Evolutionary conservation across 2,797 vertebrate genomes (phyloP).

Genomic region (Galaxias olidus): DNA sequence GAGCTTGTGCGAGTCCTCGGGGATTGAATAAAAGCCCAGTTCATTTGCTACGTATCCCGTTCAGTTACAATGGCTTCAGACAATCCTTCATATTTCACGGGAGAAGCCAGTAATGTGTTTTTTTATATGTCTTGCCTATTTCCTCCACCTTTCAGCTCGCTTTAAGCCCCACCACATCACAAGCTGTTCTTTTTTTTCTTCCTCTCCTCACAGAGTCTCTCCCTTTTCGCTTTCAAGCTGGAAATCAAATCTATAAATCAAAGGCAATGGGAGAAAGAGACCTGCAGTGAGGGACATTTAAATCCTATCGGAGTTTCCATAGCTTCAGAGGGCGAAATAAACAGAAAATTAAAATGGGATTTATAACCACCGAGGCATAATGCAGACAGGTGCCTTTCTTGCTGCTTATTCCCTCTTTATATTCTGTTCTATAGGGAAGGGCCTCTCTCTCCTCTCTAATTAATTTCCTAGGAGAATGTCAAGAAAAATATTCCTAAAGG

Average conservation of each 20-base stretch:
- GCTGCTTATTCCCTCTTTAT: slow-evolving; percentile 51
- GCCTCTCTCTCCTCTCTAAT: slow-evolving; percentile 41
- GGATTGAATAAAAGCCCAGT: slow-evolving; percentile 71
- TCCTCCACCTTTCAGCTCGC: slow-evolving; percentile 64
- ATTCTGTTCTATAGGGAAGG: slow-evolving; percentile 49
- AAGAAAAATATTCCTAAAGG: slow-evolving; percentile 32
- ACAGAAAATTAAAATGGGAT: slow-evolving; percentile 73
- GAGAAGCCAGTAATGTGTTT: slow-evolving; percentile 44
- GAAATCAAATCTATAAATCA: slow-evolving; percentile 76
- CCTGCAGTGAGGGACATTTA: slow-evolving; percentile 65
- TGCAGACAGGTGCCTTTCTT: slow-evolving; percentile 54
- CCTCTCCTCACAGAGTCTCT: slow-evolving; percentile 52
- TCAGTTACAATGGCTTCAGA: slow-evolving; percentile 64
- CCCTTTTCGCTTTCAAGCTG: slow-evolving; percentile 62
- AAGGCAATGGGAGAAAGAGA: slow-evolving; percentile 68
- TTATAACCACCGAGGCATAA: slow-evolving; percentile 15
- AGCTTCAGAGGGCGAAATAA: slow-evolving; percentile 66
- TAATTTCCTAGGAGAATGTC: slow-evolving; percentile 45
- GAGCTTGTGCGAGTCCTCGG: slow-evolving; percentile 59
- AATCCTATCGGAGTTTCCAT: slow-evolving; percentile 67
- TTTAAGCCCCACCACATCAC: slow-evolving; percentile 65
- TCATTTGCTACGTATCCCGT: slow-evolving; percentile 71
- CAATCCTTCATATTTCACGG: slow-evolving; percentile 69
- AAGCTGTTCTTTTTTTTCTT: slow-evolving; percentile 42
- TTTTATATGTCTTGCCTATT: slow-evolving; percentile 70